Base-by-base conservation (phyloP, 2,113 vertebrate genomes). In the Hassar affinis region DNA sequence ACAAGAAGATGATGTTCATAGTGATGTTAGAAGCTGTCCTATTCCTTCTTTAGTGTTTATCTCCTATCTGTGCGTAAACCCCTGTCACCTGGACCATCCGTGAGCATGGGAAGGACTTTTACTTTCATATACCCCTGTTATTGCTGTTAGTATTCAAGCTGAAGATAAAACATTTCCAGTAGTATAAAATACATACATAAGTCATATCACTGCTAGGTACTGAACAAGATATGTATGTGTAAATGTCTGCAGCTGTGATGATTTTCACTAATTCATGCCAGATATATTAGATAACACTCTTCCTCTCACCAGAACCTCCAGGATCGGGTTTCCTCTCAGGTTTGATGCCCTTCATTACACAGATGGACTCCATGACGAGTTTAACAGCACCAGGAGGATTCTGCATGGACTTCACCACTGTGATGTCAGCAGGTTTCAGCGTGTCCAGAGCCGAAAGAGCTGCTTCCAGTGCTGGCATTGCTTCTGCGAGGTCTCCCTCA, bases 301-400 rank as follows among this genome's bases (percentile, higher is more conserved):
- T n/a, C 61, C 47, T 79, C 85, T 61, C 86, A 97, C 97, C 97
- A 0, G 93, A 94, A 90, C 96, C 96, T 4, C 89, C 90, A 35
- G 96, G 93, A 85, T 99, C 97, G 0, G 96, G 96, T 88, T 97
- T 98, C 82, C 96, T 95, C 86, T 98, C 96, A 3, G 97, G 92
- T 85, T 92, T 97, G 79, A 95, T 92, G 56, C 94, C 93, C 88
- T 96, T 97, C 96, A 99, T 98, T 79, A 97, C 90, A 35, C 97
- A 99, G 86, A 97, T 97, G 72, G 96, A 97, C 91, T 99, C 97
- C 97, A 99, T 97, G 85, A 99, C 95, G 0, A 98, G 94, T 87
- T 98, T 98, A 62, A 98, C 95, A 7, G 92, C 93, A 42, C 92
- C 94, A 0, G 97, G 97, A 4, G 97, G 97, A 85, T 98, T 98